A percentile compares a stretch with the other conserved stretches of the same genome.
Conservation (phyloP, 2,113 vertebrate species). For the Nesoenas mayeri region DNA sequence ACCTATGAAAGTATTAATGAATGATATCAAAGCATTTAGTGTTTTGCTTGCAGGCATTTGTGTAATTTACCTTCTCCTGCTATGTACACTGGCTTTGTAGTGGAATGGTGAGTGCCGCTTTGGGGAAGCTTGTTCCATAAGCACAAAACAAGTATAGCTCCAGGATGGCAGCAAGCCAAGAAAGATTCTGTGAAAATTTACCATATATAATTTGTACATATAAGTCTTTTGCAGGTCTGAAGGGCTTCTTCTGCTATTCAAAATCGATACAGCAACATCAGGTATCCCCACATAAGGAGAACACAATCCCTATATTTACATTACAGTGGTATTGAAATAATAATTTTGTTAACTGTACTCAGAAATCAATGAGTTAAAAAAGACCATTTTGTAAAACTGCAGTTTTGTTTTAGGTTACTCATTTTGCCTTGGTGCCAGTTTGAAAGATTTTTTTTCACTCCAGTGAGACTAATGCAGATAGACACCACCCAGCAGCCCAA, state of each 20-base stretch:
- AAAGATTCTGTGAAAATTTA: background rate
- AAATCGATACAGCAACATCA: background rate
- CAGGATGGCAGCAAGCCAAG: background rate
- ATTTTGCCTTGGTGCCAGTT: background rate
- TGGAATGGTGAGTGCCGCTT: background rate
- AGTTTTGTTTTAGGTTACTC: background rate
- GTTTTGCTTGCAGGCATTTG: background rate
- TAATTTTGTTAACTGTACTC: background rate
- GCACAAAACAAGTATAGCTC: background rate
- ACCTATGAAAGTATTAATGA: background rate
- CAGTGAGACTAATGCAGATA: background rate
- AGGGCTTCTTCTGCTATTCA: background rate
- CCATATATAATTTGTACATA: fast-evolving
- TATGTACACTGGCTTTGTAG: background rate
- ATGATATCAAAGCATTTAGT: background rate
- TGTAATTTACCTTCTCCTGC: background rate
- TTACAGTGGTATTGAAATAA: background rate
- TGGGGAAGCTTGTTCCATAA: background rate
- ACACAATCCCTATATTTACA: background rate
- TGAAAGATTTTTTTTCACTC: background rate
- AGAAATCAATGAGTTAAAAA: background rate
- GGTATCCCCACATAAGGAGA: background rate
- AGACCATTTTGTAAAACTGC: background rate
- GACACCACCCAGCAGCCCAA: background rate
- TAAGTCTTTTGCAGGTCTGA: background rate